phyloP scores from a whole-genome alignment of 2,888 invertebrate genomes.

The Acheta domesticus region DNA sequence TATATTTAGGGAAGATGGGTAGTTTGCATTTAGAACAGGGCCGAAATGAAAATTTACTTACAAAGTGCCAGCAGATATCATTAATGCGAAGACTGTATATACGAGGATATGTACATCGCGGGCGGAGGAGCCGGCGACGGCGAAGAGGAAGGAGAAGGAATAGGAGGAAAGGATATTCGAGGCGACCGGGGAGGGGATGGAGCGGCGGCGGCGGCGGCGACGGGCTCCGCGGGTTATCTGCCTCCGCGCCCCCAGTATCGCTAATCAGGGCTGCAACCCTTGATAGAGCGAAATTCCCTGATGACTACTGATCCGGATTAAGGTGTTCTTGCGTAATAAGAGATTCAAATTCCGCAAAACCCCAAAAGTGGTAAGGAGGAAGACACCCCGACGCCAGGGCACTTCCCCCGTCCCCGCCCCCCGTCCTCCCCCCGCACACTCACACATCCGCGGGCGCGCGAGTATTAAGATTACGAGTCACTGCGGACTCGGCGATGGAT shows the following conservation, averaged over 20 bases:
- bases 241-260: constrained; percentile 12
- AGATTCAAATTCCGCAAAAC: constrained; percentile 18
- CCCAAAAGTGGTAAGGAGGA: constrained; percentile 6
- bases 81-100: constrained; percentile 28
- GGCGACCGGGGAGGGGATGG: neutral
- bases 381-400: neutral
- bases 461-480: too few relatives aligned
- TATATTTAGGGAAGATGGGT: constrained; percentile 10
- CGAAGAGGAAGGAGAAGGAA: constrained; percentile 21
- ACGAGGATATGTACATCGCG: constrained; percentile 2
- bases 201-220: neutral
- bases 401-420: too few relatives aligned
- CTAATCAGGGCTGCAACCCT: constrained; percentile 19
- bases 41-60: constrained; percentile 22
- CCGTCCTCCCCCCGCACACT: too few relatives aligned
- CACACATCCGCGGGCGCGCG: too few relatives aligned
- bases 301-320: constrained; percentile 21
- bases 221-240: constrained; percentile 22
- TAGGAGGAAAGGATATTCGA: constrained; percentile 19
- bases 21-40: constrained; percentile 4
- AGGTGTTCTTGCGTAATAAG: constrained; percentile 11
- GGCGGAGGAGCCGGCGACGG: neutral
- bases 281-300: constrained; percentile 21
- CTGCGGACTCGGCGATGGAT: too few relatives aligned
- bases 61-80: constrained; percentile 26